Base-by-base conservation (phyloP, 1,140 invertebrate genomes). In the Drosophila bocki region DNA sequence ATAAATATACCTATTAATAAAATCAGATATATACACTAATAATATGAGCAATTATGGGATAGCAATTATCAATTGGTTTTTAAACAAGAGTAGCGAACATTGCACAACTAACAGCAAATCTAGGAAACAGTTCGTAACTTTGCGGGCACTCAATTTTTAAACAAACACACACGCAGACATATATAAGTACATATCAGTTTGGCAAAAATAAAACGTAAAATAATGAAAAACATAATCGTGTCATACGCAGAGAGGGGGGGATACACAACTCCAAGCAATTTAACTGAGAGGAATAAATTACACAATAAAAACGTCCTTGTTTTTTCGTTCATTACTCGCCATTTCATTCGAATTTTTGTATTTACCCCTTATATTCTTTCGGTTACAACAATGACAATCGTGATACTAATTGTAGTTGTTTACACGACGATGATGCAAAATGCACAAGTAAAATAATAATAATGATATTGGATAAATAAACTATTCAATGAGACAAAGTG, bases 321-420 rank as follows among this genome's bases (percentile, higher is more conserved):
- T 58, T 59, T 58, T 75, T 17, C 48, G 56, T 82, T 63, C 29
- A 35, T 53, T 68, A 37, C 62, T 53, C 63, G 22, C 32, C 26
- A 32, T 33, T 77, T 39, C 54, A 53, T 37, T 47, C 32, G 9
- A 22, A 51, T 45, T 69, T 59, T 60, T 65, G 13, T 48, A 48
- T 53, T 39, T 19, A 33, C 19, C 35, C 47, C 45, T 56, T 42
- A 50, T 67, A 51, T 68, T 47, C 42, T 61, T 82, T 85, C 62
- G 48, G 63, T 90, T 90, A 90, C 81, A 90, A 90, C 86, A 91
- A 90, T 90, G 85, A 90, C 85, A 90, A 90, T 90, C 85, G 85
- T 90, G 85, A 90, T 90, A 90, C 85, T 90, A 90, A 90, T 90
- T 90, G 85, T 90, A 90, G 85, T 90, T 91, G 86, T 86, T 91